Evolutionary conservation across 2,888 invertebrate genomes (phyloP), one percentile per base, ranked within the genome.

Genomic region (Parnassius orleans): DNA sequence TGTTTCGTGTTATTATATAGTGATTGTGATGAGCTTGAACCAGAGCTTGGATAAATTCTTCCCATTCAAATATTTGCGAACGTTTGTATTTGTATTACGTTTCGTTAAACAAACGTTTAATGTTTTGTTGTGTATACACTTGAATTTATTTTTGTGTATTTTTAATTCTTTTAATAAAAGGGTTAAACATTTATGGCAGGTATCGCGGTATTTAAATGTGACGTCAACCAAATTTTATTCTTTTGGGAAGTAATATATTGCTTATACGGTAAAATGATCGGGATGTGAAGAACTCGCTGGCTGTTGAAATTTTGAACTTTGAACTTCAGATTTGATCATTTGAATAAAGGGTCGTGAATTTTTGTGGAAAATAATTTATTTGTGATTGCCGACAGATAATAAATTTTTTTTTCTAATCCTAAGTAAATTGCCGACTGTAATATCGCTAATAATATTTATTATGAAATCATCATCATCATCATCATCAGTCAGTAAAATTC

Each of bases 301-400:
- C 44, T 60, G 60, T 54, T 55, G 53, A 58, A 53, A 61, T 54
- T 44, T 65, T 65, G 67, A 71, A 68, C 69, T 69, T 65, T 68
- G 65, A 65, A 65, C 67, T 66, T 67, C 53, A 67, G 57, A 67
- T 54, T 46, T 42, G 44, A 52, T 64, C 52, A 60, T 53, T 63
- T n/a, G 59, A 59, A 52, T 46, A 44, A 52, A 55, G 46, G 59
- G 46, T 53, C 48, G 53, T 59, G 46, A 53, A 12, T 41, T 41
- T 53, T 48, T 53, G 58, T 60, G 57, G 48, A 75, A 76, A 0
- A 24, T 24, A 24, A 7, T 7, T 7, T 33, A 33, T 33, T 7
- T 33, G 7, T 33, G 33, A 0, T 33, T 33, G 33, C 33, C 33
- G 33, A 33, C 33, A 19, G 19, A 19, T 19, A 19, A 19, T 19